A percentile compares a stretch with the other conserved stretches of the same genome.
These are phyloP conservation scores for Aleiodes sp. DNA, from an alignment of 1,140 invertebrate species.

Conservation along the genomic window DNA sequence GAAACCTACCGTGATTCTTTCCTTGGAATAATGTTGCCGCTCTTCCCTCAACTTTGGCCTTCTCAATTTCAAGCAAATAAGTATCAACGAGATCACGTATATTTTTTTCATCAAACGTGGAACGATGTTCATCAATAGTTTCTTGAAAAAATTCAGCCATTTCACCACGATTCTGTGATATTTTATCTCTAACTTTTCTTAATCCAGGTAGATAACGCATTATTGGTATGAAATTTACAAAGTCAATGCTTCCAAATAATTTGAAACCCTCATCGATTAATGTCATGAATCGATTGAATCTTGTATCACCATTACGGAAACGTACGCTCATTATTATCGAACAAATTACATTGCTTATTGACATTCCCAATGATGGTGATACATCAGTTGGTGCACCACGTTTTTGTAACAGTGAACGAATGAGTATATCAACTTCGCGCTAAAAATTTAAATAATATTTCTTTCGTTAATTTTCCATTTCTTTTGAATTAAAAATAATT, in stretches of 20 bases:
- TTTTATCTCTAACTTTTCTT: conserved; percentile 76
- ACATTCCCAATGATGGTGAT: conserved; percentile 77
- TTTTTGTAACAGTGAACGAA: conserved; percentile 70
- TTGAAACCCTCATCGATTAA: conserved; percentile 90
- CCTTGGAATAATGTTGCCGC: conserved; percentile 80
- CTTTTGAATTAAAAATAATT: not conserved
- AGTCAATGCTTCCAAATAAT: conserved; percentile 76
- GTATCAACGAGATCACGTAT: conserved; percentile 87
- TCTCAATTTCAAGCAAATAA: conserved; percentile 86
- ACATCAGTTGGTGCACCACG: conserved; percentile 75
- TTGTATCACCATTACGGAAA: conserved; percentile 79
- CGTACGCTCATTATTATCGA: conserved; percentile 88
- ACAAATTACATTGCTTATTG: conserved; percentile 92
- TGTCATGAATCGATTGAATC: conserved; percentile 81
- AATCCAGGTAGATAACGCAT: conserved; percentile 81
- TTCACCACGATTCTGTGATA: conserved; percentile 82
- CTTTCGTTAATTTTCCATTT: conserved; percentile 9
- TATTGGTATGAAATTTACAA: conserved; percentile 75
- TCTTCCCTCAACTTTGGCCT: conserved; percentile 78
- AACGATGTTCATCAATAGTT: conserved; percentile 81
- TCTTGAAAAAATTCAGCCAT: conserved; percentile 86
- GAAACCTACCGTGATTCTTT: conserved; percentile 75
- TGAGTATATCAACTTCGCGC: conserved; percentile 81
- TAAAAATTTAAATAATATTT: conserved; percentile 2
- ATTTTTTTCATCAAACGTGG: conserved; percentile 77